Base-by-base conservation (phyloP, 2,888 invertebrate genomes). In the Cephus runcator region DNA sequence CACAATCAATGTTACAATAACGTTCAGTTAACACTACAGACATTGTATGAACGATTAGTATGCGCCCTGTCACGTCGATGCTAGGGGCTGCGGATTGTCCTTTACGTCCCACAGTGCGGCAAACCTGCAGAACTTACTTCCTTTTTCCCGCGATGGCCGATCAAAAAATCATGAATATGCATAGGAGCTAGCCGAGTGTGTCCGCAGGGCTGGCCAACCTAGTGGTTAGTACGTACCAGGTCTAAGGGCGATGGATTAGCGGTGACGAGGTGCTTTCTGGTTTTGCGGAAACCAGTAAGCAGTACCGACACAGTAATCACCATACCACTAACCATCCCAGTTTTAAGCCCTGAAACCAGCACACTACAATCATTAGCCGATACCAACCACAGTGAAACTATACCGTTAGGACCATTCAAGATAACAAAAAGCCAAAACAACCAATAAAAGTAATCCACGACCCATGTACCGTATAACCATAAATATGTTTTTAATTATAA, bases 161-260 rank as follows among this genome's bases (percentile, higher is more conserved):
- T 90, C 89, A 88, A 88, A 87, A 86, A 85, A 84, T 89, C 88
- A 91, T 90, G 89, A 91, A 90, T 90, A 91, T 91, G 87, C 89
- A 91, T 90, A 79, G 69, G 77, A 77, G 79, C 76, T 79, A 75
- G 75, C 76, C 76, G 35, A 73, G 79, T 79, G 75, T 79, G 81
- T 80, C 77, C 80, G 79, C 74, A 71, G 69, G 78, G 34, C 71
- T 71, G 34, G 71, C 34, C 34, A 33, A 71, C 71, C 71, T 71
- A 31, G 71, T 23, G 71, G 56, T 56, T 56, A 56, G 56, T 56
- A 15, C 56, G 56, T 56, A 56, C 23, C 56, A 9, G 23, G 71
- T 71, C 71, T 71, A 71, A 78, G 73, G 78, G 76, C 77, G 71
- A 77, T 80, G 75, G 77, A 81, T 79, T 80, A 82, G 79, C 76